Base-by-base conservation (phyloP, 2,888 invertebrate genomes). In the Junonia oenone region DNA sequence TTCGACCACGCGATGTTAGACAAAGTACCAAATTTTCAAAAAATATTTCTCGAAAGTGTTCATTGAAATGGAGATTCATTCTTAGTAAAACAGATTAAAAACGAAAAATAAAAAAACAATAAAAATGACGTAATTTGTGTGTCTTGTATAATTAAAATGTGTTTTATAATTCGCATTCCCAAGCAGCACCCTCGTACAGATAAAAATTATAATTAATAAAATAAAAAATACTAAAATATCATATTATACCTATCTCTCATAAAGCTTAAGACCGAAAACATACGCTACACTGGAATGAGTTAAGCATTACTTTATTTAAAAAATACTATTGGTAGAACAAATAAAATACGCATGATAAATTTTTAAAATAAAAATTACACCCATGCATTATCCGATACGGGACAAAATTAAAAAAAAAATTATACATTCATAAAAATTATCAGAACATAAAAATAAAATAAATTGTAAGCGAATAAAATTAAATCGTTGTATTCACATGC, bases 211-310 rank as follows among this genome's bases (percentile, higher is more conserved):
- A 78, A 53, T 17, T 29, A 56, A 74, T 80, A 78, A 84, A 84
- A 31, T 8, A 83, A 83, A 83, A 75, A 83, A 81, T 82, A 84
- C 72, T 77, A 80, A 74, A 73, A 64, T 70, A 69, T 68, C 68
- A 33, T 33, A 29, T 11, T 76, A 78, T 69, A 81, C 73, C 72
- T 77, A 78, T 65, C 63, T 74, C 79, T 82, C 82, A 78, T 85
- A 85, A 85, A 84, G 81, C 85, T 87, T 83, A 85, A 67, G 77
- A 76, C 81, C 75, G 53, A 83, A 76, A 76, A 68, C 63, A 77
- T 77, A 80, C 72, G 68, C 81, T 83, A 83, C 78, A 83, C 81
- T 90, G 89, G 89, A 90, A 90, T 90, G 89, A 83, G 75, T 72
- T 72, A 81, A 78, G 82, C 80, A 82, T 81, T 78, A 75, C 68